phyloP scores from a whole-genome alignment of 2,797 vertebrate species.

The Girardinus metallicus region DNA sequence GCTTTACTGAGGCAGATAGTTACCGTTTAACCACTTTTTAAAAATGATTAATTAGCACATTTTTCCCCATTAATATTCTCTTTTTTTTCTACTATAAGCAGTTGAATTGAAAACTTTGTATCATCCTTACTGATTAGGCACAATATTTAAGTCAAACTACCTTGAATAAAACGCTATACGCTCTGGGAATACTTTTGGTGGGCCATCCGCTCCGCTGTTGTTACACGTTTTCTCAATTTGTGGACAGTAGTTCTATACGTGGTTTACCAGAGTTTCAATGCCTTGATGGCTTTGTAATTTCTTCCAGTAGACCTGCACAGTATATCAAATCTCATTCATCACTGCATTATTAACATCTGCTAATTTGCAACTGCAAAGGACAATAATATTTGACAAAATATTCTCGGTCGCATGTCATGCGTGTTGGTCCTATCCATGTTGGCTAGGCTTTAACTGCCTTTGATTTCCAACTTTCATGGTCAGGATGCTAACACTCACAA shows the following conservation, averaged over 20 bases:
- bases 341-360: background rate
- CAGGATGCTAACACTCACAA: background rate
- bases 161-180: background rate
- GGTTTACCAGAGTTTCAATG: background rate
- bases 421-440: background rate
- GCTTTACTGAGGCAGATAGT: background rate
- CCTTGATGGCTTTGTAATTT: background rate
- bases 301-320: background rate
- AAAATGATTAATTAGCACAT: background rate
- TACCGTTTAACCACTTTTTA: slow-evolving; percentile 6
- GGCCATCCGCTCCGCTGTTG: background rate
- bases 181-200: background rate
- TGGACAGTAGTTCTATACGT: background rate
- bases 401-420: background rate
- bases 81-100: background rate
- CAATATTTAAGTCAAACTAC: background rate
- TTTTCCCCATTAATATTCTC: background rate
- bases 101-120: background rate
- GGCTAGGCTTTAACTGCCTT: background rate
- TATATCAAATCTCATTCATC: background rate
- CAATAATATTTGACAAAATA: background rate
- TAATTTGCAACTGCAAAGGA: background rate
- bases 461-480: background rate
- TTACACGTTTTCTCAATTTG: background rate
- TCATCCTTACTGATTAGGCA: background rate